These are phyloP conservation scores for Pyxicephalus adspersus DNA, from an alignment of 2,113 vertebrate genomes.

Conservation along the genomic window DNA sequence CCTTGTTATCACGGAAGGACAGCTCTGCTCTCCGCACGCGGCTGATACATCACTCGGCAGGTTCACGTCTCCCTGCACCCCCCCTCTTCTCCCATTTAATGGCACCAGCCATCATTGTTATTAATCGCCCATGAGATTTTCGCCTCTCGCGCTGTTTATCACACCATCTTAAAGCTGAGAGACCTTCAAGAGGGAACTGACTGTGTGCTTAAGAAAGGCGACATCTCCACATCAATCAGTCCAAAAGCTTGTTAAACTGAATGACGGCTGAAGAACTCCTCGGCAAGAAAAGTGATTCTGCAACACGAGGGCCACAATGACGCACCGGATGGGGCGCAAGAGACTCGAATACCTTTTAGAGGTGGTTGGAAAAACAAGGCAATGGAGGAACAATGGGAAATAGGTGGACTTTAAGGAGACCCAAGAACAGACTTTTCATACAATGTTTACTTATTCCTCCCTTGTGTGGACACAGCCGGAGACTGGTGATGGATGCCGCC, in stretches of 20 bases:
- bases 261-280: neutral
- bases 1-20: neutral
- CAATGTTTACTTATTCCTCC: no score
- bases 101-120: slow-evolving; percentile 25
- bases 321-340: no score
- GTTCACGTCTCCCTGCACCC: neutral
- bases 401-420: no score
- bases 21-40: neutral
- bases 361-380: no score
- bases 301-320: no score
- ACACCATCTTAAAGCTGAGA: neutral
- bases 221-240: slow-evolving; percentile 13
- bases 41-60: slow-evolving; percentile 1
- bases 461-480: no score
- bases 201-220: neutral
- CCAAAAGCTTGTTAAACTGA: neutral
- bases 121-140: neutral
- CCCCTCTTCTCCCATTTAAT: neutral
- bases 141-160: neutral
- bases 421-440: no score
- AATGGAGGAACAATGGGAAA: no score
- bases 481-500: no score
- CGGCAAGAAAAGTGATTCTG: no score
- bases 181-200: neutral
- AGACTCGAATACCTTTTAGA: no score